These are phyloP conservation scores for Lasioglossum morio DNA, from an alignment of 2,888 invertebrate genomes.

Conservation along the genomic window DNA sequence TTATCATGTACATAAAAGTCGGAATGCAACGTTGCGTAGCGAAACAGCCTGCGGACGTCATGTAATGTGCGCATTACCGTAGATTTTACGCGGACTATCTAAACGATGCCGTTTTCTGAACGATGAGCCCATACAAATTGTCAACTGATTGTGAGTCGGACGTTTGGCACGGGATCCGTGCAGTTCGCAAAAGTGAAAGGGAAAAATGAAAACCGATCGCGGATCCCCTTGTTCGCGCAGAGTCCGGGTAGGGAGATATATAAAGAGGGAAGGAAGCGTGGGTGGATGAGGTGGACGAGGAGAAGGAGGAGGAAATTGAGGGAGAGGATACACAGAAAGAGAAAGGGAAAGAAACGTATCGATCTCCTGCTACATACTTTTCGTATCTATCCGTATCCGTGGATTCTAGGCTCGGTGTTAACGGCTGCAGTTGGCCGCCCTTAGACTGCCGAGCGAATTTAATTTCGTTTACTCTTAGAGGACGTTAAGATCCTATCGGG, in stretches of 20 bases:
- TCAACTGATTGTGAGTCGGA: constrained; percentile 43
- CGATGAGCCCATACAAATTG: constrained; percentile 35
- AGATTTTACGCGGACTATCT: constrained; percentile 51
- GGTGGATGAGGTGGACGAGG: constrained; percentile 13
- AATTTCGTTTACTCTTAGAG: constrained; percentile 80
- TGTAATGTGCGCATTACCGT: constrained; percentile 34
- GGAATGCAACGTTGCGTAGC: neutral
- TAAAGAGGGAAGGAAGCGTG: constrained; percentile 43
- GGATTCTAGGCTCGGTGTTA: constrained; percentile 50
- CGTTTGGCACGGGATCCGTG: constrained; percentile 61
- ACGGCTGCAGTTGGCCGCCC: constrained; percentile 54
- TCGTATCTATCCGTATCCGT: constrained; percentile 63
- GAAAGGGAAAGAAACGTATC: constrained; percentile 72
- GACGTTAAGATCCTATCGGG: constrained; percentile 82
- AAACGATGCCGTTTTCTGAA: constrained; percentile 54
- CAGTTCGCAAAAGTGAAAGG: constrained; percentile 64
- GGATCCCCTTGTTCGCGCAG: constrained; percentile 25
- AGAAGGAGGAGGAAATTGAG: constrained; percentile 22
- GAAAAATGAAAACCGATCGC: constrained; percentile 64
- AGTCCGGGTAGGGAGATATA: constrained; percentile 40
- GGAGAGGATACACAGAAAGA: constrained; percentile 48
- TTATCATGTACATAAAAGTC: neutral
- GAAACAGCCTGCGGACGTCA: constrained; percentile 17
- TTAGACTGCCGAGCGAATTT: constrained; percentile 74
- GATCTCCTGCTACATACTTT: constrained; percentile 67